Conservation (phyloP, 2,888 invertebrate genomes). For the Gryllus longicercus region DNA sequence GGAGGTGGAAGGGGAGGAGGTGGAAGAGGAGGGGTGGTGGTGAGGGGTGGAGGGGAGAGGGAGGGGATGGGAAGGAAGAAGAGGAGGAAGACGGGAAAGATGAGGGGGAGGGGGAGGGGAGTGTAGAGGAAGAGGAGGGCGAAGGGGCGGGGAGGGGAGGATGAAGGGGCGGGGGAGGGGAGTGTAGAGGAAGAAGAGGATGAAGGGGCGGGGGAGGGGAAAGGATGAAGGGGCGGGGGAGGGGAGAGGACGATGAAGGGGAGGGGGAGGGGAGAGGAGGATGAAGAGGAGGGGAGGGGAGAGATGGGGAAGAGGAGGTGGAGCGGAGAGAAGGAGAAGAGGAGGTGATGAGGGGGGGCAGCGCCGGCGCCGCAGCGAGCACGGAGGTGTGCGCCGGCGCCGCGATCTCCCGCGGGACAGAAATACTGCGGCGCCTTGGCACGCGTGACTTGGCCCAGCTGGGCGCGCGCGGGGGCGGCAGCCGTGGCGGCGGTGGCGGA, state of each 20-base stretch:
- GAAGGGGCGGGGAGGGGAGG: background rate
- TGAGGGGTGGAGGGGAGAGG: background rate
- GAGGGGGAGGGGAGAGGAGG: too few relatives aligned
- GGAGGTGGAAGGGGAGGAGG: background rate
- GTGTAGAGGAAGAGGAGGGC: background rate
- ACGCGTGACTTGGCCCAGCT: background rate
- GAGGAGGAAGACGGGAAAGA: background rate
- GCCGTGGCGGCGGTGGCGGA: background rate
- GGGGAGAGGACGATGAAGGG: too few relatives aligned
- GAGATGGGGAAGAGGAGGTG: too few relatives aligned
- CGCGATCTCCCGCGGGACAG: background rate
- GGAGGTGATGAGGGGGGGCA: too few relatives aligned
- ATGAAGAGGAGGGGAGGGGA: too few relatives aligned
- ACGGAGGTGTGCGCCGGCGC: background rate
- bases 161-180: background rate
- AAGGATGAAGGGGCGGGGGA: too few relatives aligned
- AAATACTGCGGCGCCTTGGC: constrained; percentile 1
- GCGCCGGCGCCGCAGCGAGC: too few relatives aligned
- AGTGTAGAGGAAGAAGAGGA: too few relatives aligned
- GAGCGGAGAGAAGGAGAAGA: too few relatives aligned
- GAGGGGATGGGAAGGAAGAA: too few relatives aligned
- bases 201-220: too few relatives aligned
- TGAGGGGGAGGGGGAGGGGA: background rate
- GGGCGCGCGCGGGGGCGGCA: background rate
- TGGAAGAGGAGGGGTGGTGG: background rate